Percentiles rank a stretch among this genome's conserved stretches.
Evolutionary conservation across 2,113 vertebrate genomes (phyloP).

Genomic region (Hyaena hyaena): DNA sequence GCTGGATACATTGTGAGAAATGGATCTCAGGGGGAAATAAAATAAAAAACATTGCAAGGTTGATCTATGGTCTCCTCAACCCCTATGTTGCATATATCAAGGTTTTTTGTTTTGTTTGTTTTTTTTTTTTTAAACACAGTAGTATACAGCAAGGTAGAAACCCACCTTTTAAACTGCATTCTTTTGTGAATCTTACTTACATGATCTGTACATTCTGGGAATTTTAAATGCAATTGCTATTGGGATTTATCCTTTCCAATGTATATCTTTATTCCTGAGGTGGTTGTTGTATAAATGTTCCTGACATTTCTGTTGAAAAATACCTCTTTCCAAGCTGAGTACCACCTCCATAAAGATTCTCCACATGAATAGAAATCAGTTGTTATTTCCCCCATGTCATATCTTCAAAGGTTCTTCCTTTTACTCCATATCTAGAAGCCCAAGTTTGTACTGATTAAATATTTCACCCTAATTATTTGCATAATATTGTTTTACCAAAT

Average conservation of each 20-base stretch:
- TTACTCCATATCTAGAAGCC: not conserved
- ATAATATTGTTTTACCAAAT: not conserved
- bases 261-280: not conserved
- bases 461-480: not conserved
- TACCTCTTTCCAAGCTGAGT: not conserved
- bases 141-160: not conserved
- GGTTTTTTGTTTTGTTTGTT: not conserved
- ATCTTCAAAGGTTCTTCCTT: not conserved
- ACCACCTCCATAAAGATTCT: not conserved
- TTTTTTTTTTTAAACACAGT: slow-evolving; percentile 5
- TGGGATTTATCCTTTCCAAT: not conserved
- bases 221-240: not conserved
- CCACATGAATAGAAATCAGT: not conserved
- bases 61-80: not conserved
- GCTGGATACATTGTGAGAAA: not conserved
- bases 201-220: not conserved
- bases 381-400: not conserved
- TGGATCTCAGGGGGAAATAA: not conserved
- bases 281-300: not conserved
- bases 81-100: not conserved
- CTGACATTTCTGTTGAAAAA: slow-evolving; percentile 54
- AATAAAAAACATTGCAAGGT: not conserved
- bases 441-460: not conserved
- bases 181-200: not conserved
- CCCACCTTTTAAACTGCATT: not conserved